Evolutionary conservation across 2,888 invertebrate genomes (phyloP).

Genomic region (Chymomyza caudatula): DNA sequence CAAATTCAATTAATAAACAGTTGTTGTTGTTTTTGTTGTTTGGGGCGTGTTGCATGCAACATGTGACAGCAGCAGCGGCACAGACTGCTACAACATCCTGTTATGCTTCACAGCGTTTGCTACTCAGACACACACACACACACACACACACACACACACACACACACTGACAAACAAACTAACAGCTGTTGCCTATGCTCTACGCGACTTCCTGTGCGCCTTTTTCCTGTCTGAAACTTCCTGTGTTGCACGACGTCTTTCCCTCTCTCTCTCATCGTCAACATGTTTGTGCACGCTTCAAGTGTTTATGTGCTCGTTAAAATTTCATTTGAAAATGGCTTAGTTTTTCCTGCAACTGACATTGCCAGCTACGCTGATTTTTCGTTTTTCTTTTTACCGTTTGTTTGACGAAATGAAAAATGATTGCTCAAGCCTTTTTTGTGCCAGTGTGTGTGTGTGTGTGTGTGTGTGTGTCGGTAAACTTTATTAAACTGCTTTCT

Average conservation of each 20-base stretch:
- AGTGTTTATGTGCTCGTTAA: constrained; percentile 35
- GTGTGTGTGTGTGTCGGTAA: neutral
- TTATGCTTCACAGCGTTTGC: constrained; percentile 5
- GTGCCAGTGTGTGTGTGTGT: neutral
- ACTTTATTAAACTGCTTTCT: neutral
- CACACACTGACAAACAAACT: neutral
- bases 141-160: neutral
- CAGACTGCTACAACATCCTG: constrained; percentile 4
- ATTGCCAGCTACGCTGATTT: neutral
- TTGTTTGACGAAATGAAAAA: neutral
- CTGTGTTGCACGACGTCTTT: neutral
- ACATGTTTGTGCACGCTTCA: constrained; percentile 14
- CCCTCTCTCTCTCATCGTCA: constrained; percentile 9
- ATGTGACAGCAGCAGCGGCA: constrained; percentile 38
- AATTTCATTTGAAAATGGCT: constrained; percentile 38
- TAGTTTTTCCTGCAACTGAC: constrained; percentile 21
- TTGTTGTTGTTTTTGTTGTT: neutral
- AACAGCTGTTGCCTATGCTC: neutral
- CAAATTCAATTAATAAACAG: constrained; percentile 61
- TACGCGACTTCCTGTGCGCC: constrained; percentile 19
- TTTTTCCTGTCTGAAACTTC: constrained; percentile 16
- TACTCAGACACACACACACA: neutral
- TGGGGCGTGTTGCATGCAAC: constrained; percentile 43
- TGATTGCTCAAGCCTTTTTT: constrained; percentile 19
- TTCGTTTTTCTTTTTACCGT: neutral